Evolutionary conservation across 2,888 invertebrate species (phyloP).

Genomic region (Dromius quadrimaculatus): DNA sequence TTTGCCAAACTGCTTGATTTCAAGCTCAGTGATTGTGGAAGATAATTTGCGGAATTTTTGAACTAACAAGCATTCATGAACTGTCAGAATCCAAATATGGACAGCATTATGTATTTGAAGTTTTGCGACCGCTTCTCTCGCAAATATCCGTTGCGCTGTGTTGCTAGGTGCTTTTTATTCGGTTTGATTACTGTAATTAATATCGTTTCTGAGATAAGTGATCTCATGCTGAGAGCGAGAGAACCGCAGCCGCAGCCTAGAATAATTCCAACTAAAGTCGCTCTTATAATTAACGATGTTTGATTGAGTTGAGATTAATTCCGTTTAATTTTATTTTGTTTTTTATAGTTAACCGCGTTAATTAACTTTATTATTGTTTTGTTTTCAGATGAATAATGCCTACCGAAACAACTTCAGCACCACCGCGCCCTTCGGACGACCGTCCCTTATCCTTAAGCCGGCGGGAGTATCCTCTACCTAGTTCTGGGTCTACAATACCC

Average conservation of each 20-base stretch:
- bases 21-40: too few species aligned
- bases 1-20: too few species aligned
- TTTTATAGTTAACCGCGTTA: slow-evolving; percentile 4
- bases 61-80: too few species aligned
- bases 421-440: slow-evolving; percentile 60
- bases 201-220: slow-evolving; percentile 49
- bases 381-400: slow-evolving; percentile 53
- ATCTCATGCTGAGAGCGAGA: slow-evolving; percentile 40
- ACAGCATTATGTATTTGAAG: too few species aligned
- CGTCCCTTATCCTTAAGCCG: slow-evolving; percentile 70
- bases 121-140: too few species aligned
- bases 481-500: slow-evolving; percentile 70
- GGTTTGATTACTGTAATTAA: slow-evolving; percentile 51
- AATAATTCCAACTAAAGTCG: slow-evolving; percentile 35
- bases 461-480: slow-evolving; percentile 67
- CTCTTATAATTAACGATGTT: slow-evolving; percentile 47
- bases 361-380: not conserved
- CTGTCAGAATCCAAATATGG: too few species aligned
- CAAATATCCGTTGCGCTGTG: too few species aligned
- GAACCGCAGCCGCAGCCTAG: not conserved
- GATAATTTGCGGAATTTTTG: too few species aligned
- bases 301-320: slow-evolving; percentile 46
- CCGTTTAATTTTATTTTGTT: slow-evolving; percentile 31
- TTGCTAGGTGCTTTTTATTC: slow-evolving; percentile 38
- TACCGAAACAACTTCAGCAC: slow-evolving; percentile 47